Conservation (phyloP, 64 coral and sea anemone species). For the Trachythela sp. region DNA sequence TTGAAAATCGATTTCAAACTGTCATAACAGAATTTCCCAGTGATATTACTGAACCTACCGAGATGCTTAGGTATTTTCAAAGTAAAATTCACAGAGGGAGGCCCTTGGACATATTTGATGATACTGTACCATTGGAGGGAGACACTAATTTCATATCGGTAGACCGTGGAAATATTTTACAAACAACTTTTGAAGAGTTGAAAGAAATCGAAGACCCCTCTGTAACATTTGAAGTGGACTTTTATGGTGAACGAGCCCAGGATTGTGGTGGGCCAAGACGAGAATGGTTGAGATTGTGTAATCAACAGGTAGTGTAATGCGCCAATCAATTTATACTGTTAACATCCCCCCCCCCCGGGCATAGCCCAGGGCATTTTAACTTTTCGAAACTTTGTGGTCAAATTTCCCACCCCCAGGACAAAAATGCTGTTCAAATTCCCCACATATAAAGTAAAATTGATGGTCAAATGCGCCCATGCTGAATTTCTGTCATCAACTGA, state of each 20-base stretch:
- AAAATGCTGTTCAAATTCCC: too few species aligned
- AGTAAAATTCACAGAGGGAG: slow-evolving; percentile 9
- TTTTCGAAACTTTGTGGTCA: too few species aligned
- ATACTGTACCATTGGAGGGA: slow-evolving; percentile 18
- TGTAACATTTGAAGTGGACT: slow-evolving; percentile 61
- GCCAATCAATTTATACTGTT: too few species aligned
- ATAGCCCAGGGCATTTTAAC: too few species aligned
- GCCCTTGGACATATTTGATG: slow-evolving; percentile 7
- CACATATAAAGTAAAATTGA: too few species aligned
- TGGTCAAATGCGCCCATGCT: too few species aligned
- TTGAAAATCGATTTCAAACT: not conserved
- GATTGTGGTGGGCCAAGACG: slow-evolving; percentile 48
- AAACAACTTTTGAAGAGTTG: slow-evolving; percentile 65
- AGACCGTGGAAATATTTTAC: slow-evolving; percentile 50
- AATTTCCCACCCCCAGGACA: too few species aligned
- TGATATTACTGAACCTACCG: slow-evolving; percentile 28
- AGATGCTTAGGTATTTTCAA: slow-evolving; percentile 33
- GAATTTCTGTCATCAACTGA: too few species aligned
- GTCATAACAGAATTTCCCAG: not conserved
- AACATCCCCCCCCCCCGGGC: too few species aligned
- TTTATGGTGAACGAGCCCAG: slow-evolving; percentile 51
- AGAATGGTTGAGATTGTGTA: slow-evolving; percentile 47
- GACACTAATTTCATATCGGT: slow-evolving; percentile 56
- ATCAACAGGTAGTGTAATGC: not conserved
- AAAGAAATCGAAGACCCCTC: slow-evolving; percentile 29